Evolutionary conservation across 2,113 vertebrate genomes (phyloP).

Genomic region (Coregonus clupeaformis): DNA sequence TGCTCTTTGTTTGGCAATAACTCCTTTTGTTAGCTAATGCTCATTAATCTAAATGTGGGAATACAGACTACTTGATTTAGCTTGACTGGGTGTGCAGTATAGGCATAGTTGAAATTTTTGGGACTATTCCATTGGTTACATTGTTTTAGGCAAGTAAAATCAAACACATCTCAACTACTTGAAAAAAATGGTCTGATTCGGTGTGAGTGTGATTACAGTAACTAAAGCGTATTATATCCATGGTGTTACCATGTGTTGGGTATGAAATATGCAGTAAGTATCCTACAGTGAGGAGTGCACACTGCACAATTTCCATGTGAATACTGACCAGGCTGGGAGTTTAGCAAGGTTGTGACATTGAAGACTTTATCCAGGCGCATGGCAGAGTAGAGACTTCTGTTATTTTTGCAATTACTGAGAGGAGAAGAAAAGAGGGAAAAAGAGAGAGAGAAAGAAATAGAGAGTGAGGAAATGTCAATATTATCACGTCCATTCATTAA

Average conservation of each 20-base stretch:
- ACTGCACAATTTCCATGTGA: background rate
- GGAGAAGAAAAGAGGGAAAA: background rate
- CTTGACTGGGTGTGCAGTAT: no score
- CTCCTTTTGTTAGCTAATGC: no score
- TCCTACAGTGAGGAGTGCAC: background rate
- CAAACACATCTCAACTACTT: no score
- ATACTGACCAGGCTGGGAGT: slow-evolving; percentile 80
- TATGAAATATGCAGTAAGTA: background rate
- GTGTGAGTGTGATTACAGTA: background rate
- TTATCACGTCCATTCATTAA: background rate
- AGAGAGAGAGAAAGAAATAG: background rate
- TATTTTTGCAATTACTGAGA: slow-evolving; percentile 88
- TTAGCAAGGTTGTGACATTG: slow-evolving; percentile 81
- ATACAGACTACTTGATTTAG: no score
- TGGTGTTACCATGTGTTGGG: background rate
- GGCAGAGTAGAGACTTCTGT: slow-evolving; percentile 85
- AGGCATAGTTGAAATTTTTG: no score
- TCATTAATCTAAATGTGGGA: no score
- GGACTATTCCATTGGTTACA: no score
- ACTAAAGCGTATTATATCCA: background rate
- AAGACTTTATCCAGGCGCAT: slow-evolving; percentile 85
- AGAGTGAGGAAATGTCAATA: slow-evolving; percentile 1
- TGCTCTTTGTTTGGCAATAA: no score
- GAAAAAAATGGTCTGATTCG: no score
- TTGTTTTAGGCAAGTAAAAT: no score